Base-by-base conservation (phyloP, 2,888 invertebrate genomes). In the Sisyra nigra region DNA sequence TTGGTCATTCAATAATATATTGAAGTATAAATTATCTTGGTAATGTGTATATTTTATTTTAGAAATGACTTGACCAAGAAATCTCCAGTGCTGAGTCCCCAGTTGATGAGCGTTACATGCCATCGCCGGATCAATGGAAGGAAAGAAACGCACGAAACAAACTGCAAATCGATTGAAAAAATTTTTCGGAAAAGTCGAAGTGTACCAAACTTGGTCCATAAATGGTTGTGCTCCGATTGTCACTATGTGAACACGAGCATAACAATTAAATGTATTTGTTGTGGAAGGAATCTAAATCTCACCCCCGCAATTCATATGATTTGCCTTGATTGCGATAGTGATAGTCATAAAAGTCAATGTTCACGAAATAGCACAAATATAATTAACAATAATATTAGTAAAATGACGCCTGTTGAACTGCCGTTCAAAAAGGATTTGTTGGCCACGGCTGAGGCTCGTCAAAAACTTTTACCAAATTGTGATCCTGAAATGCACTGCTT, bases 261-360 rank as follows among this genome's bases (percentile, higher is more conserved):
- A n/a, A 50, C 52, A 8, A 40, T 46, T 9, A 44, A 42, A 17
- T 55, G 55, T 46, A 51, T 50, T 9, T 50, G 50, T 19, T 55
- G 55, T 45, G 51, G 53, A 18, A 37, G 36, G 9, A 29, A 45
- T 19, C 40, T 46, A 15, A 40, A 46, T 38, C 39, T 44, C 11
- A 40, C 44, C 33, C 43, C 41, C 37, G 42, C 45, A 24, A 41
- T 46, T 36, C 52, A 54, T 48, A 60, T 49, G 51, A 63, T 63
- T 60, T 60, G 59, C 50, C 49, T 60, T 45, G 54, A 57, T 45
- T 56, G 58, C 41, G 63, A 60, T 51, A 63, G 60, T 53, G 57
- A 57, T 49, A 63, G 60, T 54, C 53, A 55, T 44, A 53, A 54
- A 44, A 45, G 43, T 40, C 44, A 41, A 34, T 41, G 42, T 39